Evolutionary conservation across 2,797 vertebrate species (phyloP).

Genomic region (Hoplostethus atlanticus): DNA sequence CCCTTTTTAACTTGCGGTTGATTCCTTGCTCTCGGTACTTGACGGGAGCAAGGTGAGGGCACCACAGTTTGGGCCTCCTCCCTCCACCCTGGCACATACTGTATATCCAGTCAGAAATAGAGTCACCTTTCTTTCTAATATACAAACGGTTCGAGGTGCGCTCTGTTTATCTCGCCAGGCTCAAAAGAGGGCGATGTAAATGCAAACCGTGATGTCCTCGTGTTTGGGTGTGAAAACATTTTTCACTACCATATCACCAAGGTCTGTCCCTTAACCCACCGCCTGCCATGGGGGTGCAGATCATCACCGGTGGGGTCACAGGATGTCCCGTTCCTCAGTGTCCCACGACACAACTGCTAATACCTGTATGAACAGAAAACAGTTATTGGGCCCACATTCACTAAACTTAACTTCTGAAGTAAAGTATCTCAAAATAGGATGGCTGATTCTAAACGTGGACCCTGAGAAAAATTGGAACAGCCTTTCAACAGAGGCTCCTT

Average conservation of each 20-base stretch:
- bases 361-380: not conserved
- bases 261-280: slow-evolving; percentile 10
- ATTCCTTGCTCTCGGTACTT: too few relatives aligned
- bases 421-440: too few relatives aligned
- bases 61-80: too few relatives aligned
- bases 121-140: too few relatives aligned
- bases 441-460: too few relatives aligned
- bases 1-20: too few relatives aligned
- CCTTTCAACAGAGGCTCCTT: not conserved
- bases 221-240: slow-evolving; percentile 15
- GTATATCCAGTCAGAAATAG: too few relatives aligned
- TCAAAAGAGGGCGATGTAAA: not conserved
- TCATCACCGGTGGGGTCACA: slow-evolving; percentile 24
- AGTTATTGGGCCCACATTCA: slow-evolving; percentile 3
- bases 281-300: slow-evolving; percentile 1
- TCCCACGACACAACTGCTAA: not conserved
- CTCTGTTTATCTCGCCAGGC: not conserved
- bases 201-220: not conserved
- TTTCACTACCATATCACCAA: slow-evolving; percentile 53
- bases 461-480: not conserved
- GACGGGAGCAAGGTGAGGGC: too few relatives aligned
- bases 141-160: too few relatives aligned
- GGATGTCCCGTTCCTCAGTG: slow-evolving; percentile 19
- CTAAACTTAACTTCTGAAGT: not conserved
- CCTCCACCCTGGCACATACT: too few relatives aligned